Evolutionary conservation across 1,140 invertebrate genomes (phyloP), one percentile per base, ranked within the genome.

Genomic region (Achatina immaculata): DNA sequence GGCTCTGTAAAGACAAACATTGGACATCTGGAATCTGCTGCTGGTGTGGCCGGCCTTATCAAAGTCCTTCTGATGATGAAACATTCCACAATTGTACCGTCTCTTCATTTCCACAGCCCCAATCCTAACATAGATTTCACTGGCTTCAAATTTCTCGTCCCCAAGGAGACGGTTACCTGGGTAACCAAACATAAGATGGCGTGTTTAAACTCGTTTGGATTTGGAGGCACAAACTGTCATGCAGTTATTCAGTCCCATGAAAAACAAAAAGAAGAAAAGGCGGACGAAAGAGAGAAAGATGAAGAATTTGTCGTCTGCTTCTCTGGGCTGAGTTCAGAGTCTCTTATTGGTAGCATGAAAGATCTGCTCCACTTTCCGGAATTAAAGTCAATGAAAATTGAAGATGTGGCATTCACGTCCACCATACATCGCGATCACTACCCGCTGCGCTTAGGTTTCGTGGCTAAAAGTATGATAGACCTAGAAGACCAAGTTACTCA

Each of bases 1-100:
- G 88, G 88, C 16, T 88, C 87, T 40, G 85, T 87, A 0, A 89
- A 89, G 58, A 86, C 88, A 78, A 89, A 89, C 77, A 88, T 89
- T 34, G 88, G 87, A 14, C 88, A 89, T 82, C 71, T 82, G 74
- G 81, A 82, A 58, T 77, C 81, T 0, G 81, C 81, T 21, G 81
- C 81, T 1, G 81, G 81, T 9, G 76, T 65, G n/a, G 81, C 58
- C 0, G 75, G 81, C 11, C 42, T 82, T n/a, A 82, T 82, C 65
- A 82, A 82, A 69, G 83, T 89, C 34, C 58, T 89, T 31, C 78
- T 89, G 0, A 89, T 89, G 88, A 88, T 88, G 85, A 85, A 86
- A 65, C 65, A 86, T 62, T 55, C 80, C 21, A 84, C 62, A 36
- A 84, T 87, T 58, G 88, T 87, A 14, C 84, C 85, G n/a, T 85